A percentile compares a stretch with the other conserved stretches of the same genome.
These are phyloP conservation scores for Hyla sarda DNA, from an alignment of 2,113 vertebrate genomes.

Conservation along the genomic window DNA sequence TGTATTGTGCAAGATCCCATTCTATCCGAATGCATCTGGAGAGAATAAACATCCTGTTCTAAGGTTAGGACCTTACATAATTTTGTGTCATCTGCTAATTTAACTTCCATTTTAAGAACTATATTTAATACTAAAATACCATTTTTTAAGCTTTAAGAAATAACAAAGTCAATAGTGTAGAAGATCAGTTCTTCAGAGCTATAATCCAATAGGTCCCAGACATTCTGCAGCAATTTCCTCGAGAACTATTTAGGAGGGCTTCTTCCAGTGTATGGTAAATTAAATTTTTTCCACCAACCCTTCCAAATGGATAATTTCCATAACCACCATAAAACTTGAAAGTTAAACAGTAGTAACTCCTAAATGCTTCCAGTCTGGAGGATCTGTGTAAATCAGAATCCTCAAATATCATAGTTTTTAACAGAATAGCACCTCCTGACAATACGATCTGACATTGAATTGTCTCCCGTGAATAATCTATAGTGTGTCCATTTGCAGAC, in stretches of 20 bases:
- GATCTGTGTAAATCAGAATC: background rate
- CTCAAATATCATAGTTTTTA: too few species aligned
- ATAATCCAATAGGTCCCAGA: background rate
- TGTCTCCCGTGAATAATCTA: too few species aligned
- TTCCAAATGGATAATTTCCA: background rate
- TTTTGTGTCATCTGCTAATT: conserved; percentile 15
- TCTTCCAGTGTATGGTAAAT: background rate
- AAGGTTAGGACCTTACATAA: conserved; percentile 22
- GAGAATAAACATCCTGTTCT: conserved; percentile 25
- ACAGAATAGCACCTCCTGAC: too few species aligned
- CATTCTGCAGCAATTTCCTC: background rate
- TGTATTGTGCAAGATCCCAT: conserved; percentile 5
- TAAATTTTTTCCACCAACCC: background rate
- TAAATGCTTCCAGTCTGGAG: background rate
- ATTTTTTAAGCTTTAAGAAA: background rate
- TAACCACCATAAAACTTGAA: background rate
- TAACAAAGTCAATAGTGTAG: background rate
- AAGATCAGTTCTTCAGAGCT: background rate
- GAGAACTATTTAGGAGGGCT: background rate
- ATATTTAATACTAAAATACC: background rate
- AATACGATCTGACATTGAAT: too few species aligned
- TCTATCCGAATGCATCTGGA: conserved; percentile 40
- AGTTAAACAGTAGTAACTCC: background rate
- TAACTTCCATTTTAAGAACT: background rate
- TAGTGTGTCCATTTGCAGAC: too few species aligned